Base-by-base conservation (phyloP, 2,113 vertebrate species). In the Holacanthus passer region DNA sequence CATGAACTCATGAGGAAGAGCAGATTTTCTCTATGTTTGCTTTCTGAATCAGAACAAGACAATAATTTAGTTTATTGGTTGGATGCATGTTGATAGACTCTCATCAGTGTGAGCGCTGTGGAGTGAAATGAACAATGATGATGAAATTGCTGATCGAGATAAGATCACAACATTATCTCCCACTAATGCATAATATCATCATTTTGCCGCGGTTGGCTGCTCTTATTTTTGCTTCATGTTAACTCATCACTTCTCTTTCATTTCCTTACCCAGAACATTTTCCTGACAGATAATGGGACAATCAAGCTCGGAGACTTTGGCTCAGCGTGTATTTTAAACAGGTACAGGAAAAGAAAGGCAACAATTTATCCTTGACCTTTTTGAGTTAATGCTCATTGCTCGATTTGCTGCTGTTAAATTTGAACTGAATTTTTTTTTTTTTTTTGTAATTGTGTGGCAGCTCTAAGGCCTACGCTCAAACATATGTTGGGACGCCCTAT, bases 251-350 rank as follows among this genome's bases (percentile, higher is more conserved):
- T 79, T 35, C 32, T 77, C 24, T 74, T 63, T 89, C 53, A 31
- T 83, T 86, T 87, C 72, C 66, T 60, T 5, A 5, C 6, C 29
- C 93, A 99, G 97, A 99, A 98, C 55, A 88, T 98, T 89, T 98
- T 99, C 92, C 96, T 99, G 81, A 97, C 97, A 52, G 95, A 95
- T 83, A 91, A 86, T 37, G 96, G 96, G 85, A 95, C 94, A 82
- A 79, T 98, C 71, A 99, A 98, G 92, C 75, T 99, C 53, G 97
- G 97, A 78, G 97, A 99, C 89, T 99, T 99, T 94, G 98, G 97
- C 84, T 98, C 97, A 16, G 97, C 97, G 0, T 95, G 92, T 73
- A 85, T 97, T 93, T 95, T 99, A 74, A 96, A 96, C 85, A 97
- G 94, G 97, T 97, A 95, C n/a, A 88, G 11, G 37, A 78, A 66